Evolutionary conservation across 2,888 invertebrate genomes (phyloP), one percentile per base, ranked within the genome.

Genomic region (Leptogaster cylindrica): DNA sequence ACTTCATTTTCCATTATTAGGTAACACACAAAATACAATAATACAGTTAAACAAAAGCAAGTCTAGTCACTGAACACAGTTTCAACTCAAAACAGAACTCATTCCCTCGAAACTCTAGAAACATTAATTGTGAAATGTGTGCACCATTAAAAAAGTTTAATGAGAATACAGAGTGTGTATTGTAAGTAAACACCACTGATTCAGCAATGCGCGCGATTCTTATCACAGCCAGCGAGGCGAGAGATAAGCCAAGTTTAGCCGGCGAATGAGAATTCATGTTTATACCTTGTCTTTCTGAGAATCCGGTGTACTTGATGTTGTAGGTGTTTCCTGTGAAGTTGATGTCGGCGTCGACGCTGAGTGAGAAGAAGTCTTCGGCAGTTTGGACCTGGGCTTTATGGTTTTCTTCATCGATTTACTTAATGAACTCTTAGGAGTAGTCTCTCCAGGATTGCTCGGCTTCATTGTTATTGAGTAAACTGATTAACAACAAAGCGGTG

Each of bases 331-430:
- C 28, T 23, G 68, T 55, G 14, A 70, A 36, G 4, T 74, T 72
- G 71, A 2, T 73, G 25, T 41, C 3, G 72, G 70, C n/a, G 77
- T 76, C 2, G 77, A 76, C 1, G 78, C 76, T 2, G 76, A 77
- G 58, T 44, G 68, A 6, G 58, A 31, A 23, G 31, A 20, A 4
- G 70, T 41, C 71, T 79, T 80, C 2, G 74, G 71, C 28, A 75
- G 72, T 71, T 77, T 79, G 0, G 75, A 70, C 1, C 79, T 77
- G 2, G 80, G 77, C 71, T 79, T 79, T 4, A 78, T 74, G 2
- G 79, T 72, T 70, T 79, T 79, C 51, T 80, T 79, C 61, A 71
- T 75, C 1, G 75, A 72, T 74, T 78, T 79, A 8, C 70, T 73
- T 52, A 74, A 68, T 27, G 75, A 71, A 12, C 75, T 70, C 68